These are phyloP conservation scores for Phalacrocorax brasilianus DNA, from an alignment of 2,113 vertebrate genomes.

Conservation along the genomic window DNA sequence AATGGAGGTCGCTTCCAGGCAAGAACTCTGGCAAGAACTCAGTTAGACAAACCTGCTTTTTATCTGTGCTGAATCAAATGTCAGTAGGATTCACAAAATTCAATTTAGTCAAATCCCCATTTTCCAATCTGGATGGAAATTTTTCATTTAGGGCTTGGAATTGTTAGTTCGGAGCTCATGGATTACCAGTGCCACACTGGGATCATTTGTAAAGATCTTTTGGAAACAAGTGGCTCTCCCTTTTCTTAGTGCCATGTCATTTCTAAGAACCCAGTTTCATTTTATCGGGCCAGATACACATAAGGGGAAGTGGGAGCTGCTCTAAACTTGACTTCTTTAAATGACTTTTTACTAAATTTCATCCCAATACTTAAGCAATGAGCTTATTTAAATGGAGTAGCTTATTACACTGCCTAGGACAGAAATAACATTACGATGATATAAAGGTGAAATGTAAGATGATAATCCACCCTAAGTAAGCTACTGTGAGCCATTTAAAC, in stretches of 20 bases:
- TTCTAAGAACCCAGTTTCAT: neutral
- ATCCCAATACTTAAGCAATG: conserved; percentile 1
- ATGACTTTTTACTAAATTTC: conserved; percentile 4
- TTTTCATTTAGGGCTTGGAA: neutral
- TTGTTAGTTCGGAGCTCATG: neutral
- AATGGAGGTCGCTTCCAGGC: neutral
- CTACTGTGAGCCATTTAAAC: conserved; percentile 16
- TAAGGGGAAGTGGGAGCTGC: neutral
- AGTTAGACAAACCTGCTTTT: neutral
- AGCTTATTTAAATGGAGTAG: conserved; percentile 11
- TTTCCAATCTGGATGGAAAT: neutral
- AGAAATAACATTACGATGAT: conserved; percentile 36
- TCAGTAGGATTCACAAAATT: neutral
- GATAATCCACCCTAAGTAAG: conserved; percentile 20
- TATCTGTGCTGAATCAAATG: neutral
- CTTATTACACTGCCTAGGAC: conserved; percentile 5
- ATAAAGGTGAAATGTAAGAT: conserved; percentile 17
- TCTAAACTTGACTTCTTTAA: neutral
- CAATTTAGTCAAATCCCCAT: neutral
- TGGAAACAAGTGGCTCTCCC: neutral
- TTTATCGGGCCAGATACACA: neutral
- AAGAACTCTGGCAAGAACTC: neutral
- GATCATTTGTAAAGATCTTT: neutral
- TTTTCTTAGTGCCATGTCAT: neutral
- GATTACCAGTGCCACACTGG: neutral